phyloP scores from a whole-genome alignment of 2,797 vertebrate species.

The Coregonus suidteri region DNA sequence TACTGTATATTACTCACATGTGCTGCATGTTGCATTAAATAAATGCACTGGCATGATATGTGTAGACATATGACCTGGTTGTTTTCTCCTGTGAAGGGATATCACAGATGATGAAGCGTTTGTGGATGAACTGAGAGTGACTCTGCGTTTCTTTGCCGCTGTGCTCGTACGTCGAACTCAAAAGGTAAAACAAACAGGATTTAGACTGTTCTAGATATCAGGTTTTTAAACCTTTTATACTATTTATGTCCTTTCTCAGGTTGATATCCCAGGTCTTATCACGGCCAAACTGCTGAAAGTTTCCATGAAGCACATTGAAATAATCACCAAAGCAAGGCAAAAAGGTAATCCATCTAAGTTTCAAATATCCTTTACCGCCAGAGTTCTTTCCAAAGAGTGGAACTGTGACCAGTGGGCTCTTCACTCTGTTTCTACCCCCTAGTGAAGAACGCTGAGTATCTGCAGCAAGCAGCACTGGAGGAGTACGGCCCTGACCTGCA shows the following conservation, averaged over 20 bases:
- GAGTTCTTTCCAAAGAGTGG: background rate
- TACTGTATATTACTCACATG: constrained; percentile 6
- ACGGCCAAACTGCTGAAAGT: constrained; percentile 92
- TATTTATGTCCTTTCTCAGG: constrained; percentile 69
- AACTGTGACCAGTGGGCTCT: too few species aligned
- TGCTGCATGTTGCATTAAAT: background rate
- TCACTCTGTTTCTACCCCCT: background rate
- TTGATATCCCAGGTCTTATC: constrained; percentile 90
- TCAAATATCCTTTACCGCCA: background rate
- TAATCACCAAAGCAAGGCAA: constrained; percentile 93
- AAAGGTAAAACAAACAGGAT: constrained; percentile 78
- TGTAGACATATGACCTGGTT: background rate
- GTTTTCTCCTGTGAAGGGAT: constrained; percentile 76
- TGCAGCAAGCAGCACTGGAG: constrained; percentile 92
- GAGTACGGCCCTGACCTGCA: constrained; percentile 96
- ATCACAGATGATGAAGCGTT: constrained; percentile 95
- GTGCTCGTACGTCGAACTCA: constrained; percentile 91
- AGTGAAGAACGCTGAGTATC: constrained; percentile 89
- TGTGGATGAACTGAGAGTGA: constrained; percentile 90
- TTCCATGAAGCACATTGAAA: constrained; percentile 97
- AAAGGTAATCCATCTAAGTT: constrained; percentile 81
- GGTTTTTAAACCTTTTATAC: background rate
- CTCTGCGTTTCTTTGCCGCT: constrained; percentile 89
- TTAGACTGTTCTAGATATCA: background rate
- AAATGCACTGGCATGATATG: background rate